phyloP scores from a whole-genome alignment of 2,113 vertebrate genomes.

The Columba livia region DNA sequence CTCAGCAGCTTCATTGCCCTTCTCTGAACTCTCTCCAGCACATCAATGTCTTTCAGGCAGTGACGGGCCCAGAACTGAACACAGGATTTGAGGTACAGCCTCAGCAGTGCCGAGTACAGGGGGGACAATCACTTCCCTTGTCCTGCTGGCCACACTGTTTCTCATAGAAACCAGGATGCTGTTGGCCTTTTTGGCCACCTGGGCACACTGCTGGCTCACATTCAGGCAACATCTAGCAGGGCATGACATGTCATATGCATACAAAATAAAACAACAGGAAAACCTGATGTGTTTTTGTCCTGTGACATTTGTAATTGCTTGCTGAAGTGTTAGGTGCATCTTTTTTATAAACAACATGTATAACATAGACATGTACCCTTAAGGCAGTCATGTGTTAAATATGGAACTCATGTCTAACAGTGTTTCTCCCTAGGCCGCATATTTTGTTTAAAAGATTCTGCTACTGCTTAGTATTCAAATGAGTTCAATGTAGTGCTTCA shows the following conservation, averaged over 20 bases:
- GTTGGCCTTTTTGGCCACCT: too few relatives aligned
- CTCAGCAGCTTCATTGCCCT: too few relatives aligned
- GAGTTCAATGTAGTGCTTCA: not conserved
- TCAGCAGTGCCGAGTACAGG: not conserved
- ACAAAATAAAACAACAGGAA: not conserved
- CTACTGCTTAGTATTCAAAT: slow-evolving; percentile 36
- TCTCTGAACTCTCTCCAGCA: too few relatives aligned
- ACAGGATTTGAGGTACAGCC: fast-evolving
- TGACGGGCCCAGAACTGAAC: not conserved
- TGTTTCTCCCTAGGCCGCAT: not conserved
- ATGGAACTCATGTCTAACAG: not conserved
- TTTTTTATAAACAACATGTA: not conserved
- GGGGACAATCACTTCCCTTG: fast-evolving
- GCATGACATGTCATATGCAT: not conserved
- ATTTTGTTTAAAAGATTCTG: not conserved
- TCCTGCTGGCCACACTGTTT: not conserved
- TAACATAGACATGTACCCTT: not conserved
- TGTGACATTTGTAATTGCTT: not conserved
- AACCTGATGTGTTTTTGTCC: not conserved
- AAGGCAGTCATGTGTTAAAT: not conserved
- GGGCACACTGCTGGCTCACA: too few relatives aligned
- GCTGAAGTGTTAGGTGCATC: not conserved
- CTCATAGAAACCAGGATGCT: not conserved
- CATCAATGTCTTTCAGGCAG: too few relatives aligned
- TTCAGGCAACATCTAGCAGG: not conserved